These are phyloP conservation scores for Acrossocheilus fasciatus DNA, from an alignment of 2,797 vertebrate species.

Conservation along the genomic window DNA sequence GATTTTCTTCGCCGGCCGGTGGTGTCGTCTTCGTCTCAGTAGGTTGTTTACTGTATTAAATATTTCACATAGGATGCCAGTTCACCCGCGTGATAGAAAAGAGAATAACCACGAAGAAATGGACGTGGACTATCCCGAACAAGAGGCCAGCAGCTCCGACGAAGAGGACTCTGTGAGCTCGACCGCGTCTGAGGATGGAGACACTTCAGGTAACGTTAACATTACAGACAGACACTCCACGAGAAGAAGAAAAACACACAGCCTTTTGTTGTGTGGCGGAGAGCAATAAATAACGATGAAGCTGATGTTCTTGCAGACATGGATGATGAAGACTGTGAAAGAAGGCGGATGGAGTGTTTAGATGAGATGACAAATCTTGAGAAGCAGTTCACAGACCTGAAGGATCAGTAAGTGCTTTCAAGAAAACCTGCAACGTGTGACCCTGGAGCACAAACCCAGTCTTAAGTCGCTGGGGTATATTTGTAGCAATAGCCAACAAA, in stretches of 20 bases:
- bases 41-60: conserved; percentile 1
- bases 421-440: neutral
- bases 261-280: neutral
- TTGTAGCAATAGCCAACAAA: neutral
- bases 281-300: neutral
- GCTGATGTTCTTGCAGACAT: conserved; percentile 82
- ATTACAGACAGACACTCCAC: neutral
- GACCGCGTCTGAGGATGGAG: conserved; percentile 93
- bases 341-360: conserved; percentile 97
- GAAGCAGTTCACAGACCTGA: conserved; percentile 98
- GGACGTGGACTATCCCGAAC: conserved; percentile 95
- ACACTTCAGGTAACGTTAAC: conserved; percentile 86
- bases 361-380: conserved; percentile 99
- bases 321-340: conserved; percentile 99
- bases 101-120: conserved; percentile 93
- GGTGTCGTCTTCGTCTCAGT: conserved; percentile 2
- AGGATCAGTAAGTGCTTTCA: conserved; percentile 92
- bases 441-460: neutral
- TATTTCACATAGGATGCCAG: conserved; percentile 80
- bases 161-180: conserved; percentile 95
- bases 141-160: conserved; percentile 91
- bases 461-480: neutral
- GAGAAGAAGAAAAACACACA: neutral
- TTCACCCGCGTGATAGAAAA: conserved; percentile 94
- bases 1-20: conserved; percentile 28